Conservation (phyloP, 2,797 vertebrate genomes). For the Lacerta bilineata region DNA sequence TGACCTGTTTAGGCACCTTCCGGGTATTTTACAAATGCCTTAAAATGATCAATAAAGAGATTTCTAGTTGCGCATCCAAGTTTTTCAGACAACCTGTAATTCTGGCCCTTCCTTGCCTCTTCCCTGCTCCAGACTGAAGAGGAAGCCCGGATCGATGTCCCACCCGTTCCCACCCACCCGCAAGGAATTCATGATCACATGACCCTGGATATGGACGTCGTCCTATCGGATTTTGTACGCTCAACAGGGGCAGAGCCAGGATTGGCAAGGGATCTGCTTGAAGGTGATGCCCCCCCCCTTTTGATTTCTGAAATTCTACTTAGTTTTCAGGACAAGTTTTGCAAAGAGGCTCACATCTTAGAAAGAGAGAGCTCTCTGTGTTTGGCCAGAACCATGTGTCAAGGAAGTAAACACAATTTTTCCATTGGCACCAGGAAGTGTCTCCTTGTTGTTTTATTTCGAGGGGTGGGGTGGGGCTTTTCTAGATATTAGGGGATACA, state of each 20-base stretch:
- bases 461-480: too few species aligned
- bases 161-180: slow-evolving; percentile 33
- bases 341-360: neutral
- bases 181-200: slow-evolving; percentile 88
- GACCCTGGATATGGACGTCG: slow-evolving; percentile 96
- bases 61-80: neutral
- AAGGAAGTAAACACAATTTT: too few species aligned
- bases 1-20: too few species aligned
- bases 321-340: neutral
- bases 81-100: neutral
- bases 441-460: too few species aligned
- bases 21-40: too few species aligned
- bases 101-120: neutral
- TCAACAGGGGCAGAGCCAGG: slow-evolving; percentile 97
- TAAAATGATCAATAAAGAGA: neutral
- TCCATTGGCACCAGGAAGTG: too few species aligned
- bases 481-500: too few species aligned
- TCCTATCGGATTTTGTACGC: slow-evolving; percentile 98
- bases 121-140: slow-evolving; percentile 61
- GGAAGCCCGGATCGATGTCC: slow-evolving; percentile 58
- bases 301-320: neutral
- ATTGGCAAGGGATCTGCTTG: slow-evolving; percentile 94
- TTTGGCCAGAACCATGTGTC: neutral
- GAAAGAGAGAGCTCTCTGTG: too few species aligned
- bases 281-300: slow-evolving; percentile 82